Conservation (phyloP, 2,888 invertebrate species). For the Stenichneumon culpator region DNA sequence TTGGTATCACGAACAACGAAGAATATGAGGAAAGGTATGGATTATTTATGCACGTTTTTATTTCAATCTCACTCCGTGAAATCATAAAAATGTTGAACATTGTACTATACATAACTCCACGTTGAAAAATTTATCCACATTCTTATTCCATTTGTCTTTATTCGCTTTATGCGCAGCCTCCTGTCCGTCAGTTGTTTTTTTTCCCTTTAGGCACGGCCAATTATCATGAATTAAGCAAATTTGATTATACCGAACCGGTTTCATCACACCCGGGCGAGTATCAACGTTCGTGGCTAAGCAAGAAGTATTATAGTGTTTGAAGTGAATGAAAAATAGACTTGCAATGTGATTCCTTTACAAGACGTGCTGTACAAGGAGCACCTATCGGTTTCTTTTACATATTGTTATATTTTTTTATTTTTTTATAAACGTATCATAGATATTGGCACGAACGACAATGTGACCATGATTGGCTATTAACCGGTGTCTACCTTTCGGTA, state of each 20-base stretch:
- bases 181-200: constrained; percentile 42
- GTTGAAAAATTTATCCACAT: constrained; percentile 50
- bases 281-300: constrained; percentile 34
- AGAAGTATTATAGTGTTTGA: constrained; percentile 20
- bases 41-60: constrained; percentile 57
- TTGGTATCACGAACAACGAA: background rate
- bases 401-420: constrained; percentile 32
- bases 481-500: constrained; percentile 18
- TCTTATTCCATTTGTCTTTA: constrained; percentile 55
- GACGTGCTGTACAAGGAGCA: constrained; percentile 49
- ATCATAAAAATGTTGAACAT: constrained; percentile 60
- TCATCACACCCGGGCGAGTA: constrained; percentile 14
- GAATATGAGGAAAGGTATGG: background rate
- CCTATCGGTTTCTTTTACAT: constrained; percentile 23
- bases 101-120: constrained; percentile 54
- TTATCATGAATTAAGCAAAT: constrained; percentile 54
- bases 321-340: constrained; percentile 44
- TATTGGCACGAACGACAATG: constrained; percentile 65
- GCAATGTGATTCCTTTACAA: constrained; percentile 18
- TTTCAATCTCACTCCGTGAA: constrained; percentile 60
- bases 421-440: constrained; percentile 53
- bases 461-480: constrained; percentile 31
- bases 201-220: constrained; percentile 56
- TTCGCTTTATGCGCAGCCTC: constrained; percentile 50
- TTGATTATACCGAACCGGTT: constrained; percentile 37